Percentiles rank a stretch among this genome's conserved stretches.
Conservation (phyloP, 1,140 invertebrate genomes). For the Micrasema minimum region DNA sequence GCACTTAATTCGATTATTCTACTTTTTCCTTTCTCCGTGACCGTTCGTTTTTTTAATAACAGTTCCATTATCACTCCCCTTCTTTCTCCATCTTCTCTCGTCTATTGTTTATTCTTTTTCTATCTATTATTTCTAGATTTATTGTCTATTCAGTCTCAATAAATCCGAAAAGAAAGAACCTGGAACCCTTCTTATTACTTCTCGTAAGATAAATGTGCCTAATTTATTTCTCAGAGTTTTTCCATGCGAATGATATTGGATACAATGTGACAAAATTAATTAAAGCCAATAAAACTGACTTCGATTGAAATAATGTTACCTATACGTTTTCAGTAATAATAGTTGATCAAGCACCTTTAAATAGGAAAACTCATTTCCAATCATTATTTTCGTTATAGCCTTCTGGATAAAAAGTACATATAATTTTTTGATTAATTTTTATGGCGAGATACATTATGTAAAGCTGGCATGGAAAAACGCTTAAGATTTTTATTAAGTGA, state of each 20-base stretch:
- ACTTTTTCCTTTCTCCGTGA: conserved; percentile 14
- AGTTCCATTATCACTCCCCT: conserved; percentile 21
- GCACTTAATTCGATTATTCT: no score
- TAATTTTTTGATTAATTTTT: no score
- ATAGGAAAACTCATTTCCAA: no score
- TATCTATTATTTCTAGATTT: conserved; percentile 37
- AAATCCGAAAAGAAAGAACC: conserved; percentile 29
- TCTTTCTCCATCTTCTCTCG: neutral
- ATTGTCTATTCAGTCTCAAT: conserved; percentile 22
- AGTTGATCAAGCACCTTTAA: no score
- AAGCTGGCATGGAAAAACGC: no score
- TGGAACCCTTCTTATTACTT: conserved; percentile 16
- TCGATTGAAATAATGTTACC: no score
- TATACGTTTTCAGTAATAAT: no score
- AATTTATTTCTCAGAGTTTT: conserved; percentile 21
- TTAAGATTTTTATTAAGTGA: no score
- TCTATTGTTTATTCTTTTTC: conserved; percentile 29
- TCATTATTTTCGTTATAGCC: no score
- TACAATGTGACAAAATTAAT: conserved; percentile 21
- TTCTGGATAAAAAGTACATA: no score
- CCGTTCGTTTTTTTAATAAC: conserved; percentile 27
- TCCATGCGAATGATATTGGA: conserved; percentile 4
- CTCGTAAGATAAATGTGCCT: conserved; percentile 23
- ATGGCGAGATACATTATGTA: no score
- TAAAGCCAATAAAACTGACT: conserved; percentile 13